These are phyloP conservation scores for Chrysaora quinquecirrha DNA, from an alignment of 30 jellyfish, hydroid and myxozoan species.

Conservation along the genomic window DNA sequence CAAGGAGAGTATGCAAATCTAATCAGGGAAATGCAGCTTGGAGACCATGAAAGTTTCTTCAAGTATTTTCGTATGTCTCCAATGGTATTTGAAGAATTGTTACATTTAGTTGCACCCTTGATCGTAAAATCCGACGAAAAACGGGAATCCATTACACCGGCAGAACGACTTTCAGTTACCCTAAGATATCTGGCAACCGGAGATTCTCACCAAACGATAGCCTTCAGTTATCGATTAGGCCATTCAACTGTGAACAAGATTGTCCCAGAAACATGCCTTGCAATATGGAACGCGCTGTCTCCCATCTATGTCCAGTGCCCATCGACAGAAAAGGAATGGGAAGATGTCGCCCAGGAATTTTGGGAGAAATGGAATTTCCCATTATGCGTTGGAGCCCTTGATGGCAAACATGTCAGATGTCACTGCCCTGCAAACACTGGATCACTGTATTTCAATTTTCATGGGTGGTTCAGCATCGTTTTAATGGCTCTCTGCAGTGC, in stretches of 20 bases:
- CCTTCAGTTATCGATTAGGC: no score
- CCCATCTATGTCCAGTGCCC: conserved; percentile 57
- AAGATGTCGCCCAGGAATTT: conserved; percentile 51
- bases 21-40: no score
- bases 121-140: background rate
- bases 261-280: conserved; percentile 42
- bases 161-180: conserved; percentile 7
- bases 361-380: conserved; percentile 54
- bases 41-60: no score
- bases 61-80: no score
- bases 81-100: background rate
- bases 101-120: conserved; percentile 1
- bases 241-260: no score
- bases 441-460: conserved; percentile 23
- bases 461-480: conserved; percentile 60
- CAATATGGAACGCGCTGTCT: conserved; percentile 56
- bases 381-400: conserved; percentile 47
- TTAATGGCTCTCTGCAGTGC: conserved; percentile 66
- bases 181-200: conserved; percentile 10
- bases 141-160: background rate
- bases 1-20: no score
- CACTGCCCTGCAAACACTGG: conserved; percentile 59
- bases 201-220: conserved; percentile 3
- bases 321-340: conserved; percentile 51
- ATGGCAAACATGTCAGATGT: conserved; percentile 43